phyloP scores from a whole-genome alignment of 2,113 vertebrate species.

The Phyllostomus discolor region DNA sequence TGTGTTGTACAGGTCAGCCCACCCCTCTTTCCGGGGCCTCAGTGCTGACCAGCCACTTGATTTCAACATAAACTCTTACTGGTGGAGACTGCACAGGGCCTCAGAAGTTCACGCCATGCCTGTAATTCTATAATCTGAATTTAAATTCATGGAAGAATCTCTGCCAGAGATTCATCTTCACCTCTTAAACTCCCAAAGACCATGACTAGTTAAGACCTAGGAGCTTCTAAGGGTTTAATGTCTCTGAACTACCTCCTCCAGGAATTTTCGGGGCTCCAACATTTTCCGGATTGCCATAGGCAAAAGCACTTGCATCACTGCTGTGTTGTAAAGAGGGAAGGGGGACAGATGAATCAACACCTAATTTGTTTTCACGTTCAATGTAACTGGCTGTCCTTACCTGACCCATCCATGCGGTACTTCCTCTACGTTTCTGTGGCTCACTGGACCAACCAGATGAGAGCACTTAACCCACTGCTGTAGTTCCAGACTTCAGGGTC shows the following conservation, averaged over 20 bases:
- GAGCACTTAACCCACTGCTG: not conserved
- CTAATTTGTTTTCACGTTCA: not conserved
- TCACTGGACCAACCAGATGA: not conserved
- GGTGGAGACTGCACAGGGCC: not conserved
- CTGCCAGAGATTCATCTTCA: not conserved
- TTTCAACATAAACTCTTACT: not conserved
- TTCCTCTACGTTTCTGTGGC: not conserved
- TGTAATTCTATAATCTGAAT: not conserved
- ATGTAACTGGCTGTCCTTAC: not conserved
- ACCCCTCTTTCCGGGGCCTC: not conserved
- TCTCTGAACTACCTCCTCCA: not conserved
- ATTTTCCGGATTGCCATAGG: not conserved
- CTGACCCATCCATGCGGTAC: not conserved
- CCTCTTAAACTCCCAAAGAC: conserved; percentile 27
- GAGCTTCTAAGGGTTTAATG: not conserved
- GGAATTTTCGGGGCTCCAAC: not conserved
- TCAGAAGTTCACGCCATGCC: not conserved
- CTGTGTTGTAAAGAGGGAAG: not conserved
- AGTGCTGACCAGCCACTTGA: not conserved
- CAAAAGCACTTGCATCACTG: conserved; percentile 7
- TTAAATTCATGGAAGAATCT: not conserved
- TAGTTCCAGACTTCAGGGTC: not conserved
- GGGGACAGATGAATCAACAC: not conserved
- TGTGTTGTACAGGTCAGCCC: not conserved
- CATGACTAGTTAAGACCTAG: not conserved